Evolutionary conservation across 2,797 vertebrate species (phyloP).

Genomic region (Chelon labrosus): DNA sequence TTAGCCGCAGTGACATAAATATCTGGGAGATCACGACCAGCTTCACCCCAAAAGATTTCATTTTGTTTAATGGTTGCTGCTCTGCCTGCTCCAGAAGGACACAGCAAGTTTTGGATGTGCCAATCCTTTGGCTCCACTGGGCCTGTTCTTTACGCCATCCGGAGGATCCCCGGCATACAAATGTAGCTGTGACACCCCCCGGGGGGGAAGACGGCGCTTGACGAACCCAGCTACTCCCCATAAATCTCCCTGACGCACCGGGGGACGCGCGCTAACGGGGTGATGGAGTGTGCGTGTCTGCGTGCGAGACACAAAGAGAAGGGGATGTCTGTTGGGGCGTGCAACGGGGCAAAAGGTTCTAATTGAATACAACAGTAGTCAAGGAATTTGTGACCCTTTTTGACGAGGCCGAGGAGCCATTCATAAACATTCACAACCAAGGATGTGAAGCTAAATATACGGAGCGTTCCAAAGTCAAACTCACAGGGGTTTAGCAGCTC

Average conservation of each 20-base stretch:
- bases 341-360: slow-evolving; percentile 60
- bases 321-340: slow-evolving; percentile 50
- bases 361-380: slow-evolving; percentile 72
- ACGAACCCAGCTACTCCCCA: slow-evolving; percentile 78
- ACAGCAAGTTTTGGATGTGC: slow-evolving; percentile 63
- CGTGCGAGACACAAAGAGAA: slow-evolving; percentile 32
- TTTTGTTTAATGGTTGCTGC: slow-evolving; percentile 62
- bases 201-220: slow-evolving; percentile 63
- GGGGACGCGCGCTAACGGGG: slow-evolving; percentile 64
- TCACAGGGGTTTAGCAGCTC: no score
- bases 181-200: slow-evolving; percentile 74
- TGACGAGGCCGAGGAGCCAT: slow-evolving; percentile 66
- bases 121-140: slow-evolving; percentile 59
- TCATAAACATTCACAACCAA: slow-evolving; percentile 66
- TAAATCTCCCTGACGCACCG: slow-evolving; percentile 82
- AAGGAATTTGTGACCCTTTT: slow-evolving; percentile 73
- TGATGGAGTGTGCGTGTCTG: slow-evolving; percentile 48
- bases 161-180: slow-evolving; percentile 79
- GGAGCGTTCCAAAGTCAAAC: slow-evolving; percentile 28
- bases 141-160: slow-evolving; percentile 69
- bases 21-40: slow-evolving; percentile 56
- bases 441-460: slow-evolving; percentile 50
- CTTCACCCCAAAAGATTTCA: slow-evolving; percentile 61
- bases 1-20: slow-evolving; percentile 61
- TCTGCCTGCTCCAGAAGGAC: slow-evolving; percentile 55